Percentiles rank a stretch among this genome's conserved stretches.
Evolutionary conservation across 2,113 vertebrate species (phyloP).

Genomic region (Monarcha castaneiventris): DNA sequence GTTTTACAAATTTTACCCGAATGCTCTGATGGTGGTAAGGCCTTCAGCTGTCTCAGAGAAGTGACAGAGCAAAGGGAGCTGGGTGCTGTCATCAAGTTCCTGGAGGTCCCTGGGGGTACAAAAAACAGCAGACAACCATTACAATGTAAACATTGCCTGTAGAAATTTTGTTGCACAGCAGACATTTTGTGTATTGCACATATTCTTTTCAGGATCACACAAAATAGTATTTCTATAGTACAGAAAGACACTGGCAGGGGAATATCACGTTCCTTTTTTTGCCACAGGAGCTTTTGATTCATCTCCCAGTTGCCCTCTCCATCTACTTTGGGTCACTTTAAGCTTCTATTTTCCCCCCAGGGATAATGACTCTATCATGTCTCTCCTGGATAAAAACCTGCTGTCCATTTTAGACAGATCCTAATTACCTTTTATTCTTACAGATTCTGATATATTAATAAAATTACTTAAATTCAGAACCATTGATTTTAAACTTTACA

Average conservation of each 20-base stretch:
- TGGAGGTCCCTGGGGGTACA: constrained; percentile 86
- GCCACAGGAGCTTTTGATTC: neutral
- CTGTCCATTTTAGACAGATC: neutral
- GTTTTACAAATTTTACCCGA: constrained; percentile 75
- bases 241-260: neutral
- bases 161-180: neutral
- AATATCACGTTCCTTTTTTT: neutral
- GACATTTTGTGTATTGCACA: neutral
- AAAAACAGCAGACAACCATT: neutral
- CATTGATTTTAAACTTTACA: neutral
- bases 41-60: constrained; percentile 98
- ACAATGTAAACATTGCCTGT: neutral
- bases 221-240: neutral
- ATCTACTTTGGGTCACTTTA: neutral
- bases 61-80: constrained; percentile 94
- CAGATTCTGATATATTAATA: neutral
- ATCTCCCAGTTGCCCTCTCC: neutral
- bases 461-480: neutral
- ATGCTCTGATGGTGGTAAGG: constrained; percentile 94
- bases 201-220: neutral
- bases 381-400: neutral
- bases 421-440: neutral
- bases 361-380: neutral
- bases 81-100: constrained; percentile 94
- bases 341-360: neutral